These are phyloP conservation scores for Hippocampus kuda DNA, from an alignment of 2,797 vertebrate species.

Conservation along the genomic window DNA sequence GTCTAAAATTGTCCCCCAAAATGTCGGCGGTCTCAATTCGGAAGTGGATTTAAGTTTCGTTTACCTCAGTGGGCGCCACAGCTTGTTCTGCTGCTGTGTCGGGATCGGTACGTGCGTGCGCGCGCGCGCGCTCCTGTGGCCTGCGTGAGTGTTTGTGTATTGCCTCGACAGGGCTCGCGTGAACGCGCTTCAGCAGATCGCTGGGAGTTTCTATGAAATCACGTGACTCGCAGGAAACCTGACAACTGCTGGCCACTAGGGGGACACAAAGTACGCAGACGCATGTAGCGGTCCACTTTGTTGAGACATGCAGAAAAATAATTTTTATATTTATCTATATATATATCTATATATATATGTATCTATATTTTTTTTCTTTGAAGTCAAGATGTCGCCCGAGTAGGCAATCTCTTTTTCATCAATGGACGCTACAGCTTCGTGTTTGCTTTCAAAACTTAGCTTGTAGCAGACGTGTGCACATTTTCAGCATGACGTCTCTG, in stretches of 20 bases:
- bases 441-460: too few species aligned
- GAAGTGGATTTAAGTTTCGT: slow-evolving; percentile 40
- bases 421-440: too few species aligned
- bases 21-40: slow-evolving; percentile 1
- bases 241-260: not conserved
- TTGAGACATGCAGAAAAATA: too few species aligned
- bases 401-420: too few species aligned
- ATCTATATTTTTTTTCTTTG: too few species aligned
- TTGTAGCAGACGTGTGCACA: too few species aligned
- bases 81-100: slow-evolving; percentile 14
- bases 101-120: not conserved
- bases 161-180: not conserved
- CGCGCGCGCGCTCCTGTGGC: not conserved
- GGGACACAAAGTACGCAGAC: slow-evolving; percentile 16
- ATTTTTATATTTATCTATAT: too few species aligned
- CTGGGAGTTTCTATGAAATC: slow-evolving; percentile 68
- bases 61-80: slow-evolving; percentile 32
- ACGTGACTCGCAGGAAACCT: slow-evolving; percentile 54
- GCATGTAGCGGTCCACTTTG: not conserved
- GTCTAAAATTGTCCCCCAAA: not conserved
- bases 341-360: too few species aligned
- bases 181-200: not conserved
- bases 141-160: not conserved
- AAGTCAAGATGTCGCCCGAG: too few species aligned
- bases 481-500: too few species aligned